Conservation (phyloP, 2,888 invertebrate species). For the Gryllus longicercus region DNA sequence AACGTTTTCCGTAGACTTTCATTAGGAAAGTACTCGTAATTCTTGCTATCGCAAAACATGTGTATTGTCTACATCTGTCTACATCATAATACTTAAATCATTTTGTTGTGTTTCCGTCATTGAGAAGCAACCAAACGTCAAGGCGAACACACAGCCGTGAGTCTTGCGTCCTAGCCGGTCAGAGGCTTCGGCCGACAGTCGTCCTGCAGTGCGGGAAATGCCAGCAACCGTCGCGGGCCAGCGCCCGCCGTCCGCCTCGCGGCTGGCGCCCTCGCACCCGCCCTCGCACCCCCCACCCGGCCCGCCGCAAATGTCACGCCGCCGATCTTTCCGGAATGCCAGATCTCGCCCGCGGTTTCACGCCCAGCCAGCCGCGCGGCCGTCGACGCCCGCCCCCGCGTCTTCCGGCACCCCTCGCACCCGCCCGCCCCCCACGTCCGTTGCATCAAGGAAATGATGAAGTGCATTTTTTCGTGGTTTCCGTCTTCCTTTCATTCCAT, state of each 20-base stretch:
- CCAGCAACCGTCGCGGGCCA: neutral
- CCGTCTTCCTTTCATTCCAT: too few species aligned
- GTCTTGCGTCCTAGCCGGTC: too few species aligned
- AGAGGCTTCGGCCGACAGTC: neutral
- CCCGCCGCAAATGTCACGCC: neutral
- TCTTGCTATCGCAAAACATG: too few species aligned
- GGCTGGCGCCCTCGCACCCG: neutral
- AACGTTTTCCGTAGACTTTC: too few species aligned
- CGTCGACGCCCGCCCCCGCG: too few species aligned
- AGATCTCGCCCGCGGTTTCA: neutral
- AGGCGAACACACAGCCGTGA: too few species aligned
- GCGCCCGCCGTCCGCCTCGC: neutral
- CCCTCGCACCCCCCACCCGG: neutral
- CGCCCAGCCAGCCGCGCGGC: neutral
- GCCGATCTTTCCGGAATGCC: conserved; percentile 1
- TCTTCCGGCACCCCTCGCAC: neutral
- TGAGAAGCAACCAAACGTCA: too few species aligned
- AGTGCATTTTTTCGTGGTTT: too few species aligned
- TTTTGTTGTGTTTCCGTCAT: too few species aligned
- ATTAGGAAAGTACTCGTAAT: too few species aligned
- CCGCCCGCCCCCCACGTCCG: neutral
- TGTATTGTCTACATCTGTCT: too few species aligned
- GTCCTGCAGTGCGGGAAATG: neutral
- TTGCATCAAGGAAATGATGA: neutral
- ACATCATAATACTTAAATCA: too few species aligned